These are phyloP conservation scores for Cochlearius cochlearius DNA, from an alignment of 2,113 vertebrate genomes.

Conservation along the genomic window DNA sequence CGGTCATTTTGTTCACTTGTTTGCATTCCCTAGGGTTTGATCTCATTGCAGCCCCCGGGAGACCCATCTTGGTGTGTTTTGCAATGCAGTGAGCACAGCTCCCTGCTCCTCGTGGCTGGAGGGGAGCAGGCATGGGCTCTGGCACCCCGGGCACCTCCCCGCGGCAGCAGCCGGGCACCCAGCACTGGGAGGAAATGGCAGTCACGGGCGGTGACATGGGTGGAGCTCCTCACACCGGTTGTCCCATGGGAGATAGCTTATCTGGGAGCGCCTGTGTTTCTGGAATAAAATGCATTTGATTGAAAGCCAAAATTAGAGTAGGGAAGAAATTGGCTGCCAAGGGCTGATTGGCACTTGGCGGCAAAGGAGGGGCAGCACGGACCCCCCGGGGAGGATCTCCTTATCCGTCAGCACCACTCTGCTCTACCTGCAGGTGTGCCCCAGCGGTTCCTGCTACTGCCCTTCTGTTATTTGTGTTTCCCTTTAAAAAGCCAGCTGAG, in stretches of 20 bases:
- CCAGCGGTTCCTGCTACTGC: neutral
- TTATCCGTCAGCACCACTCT: neutral
- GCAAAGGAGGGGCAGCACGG: neutral
- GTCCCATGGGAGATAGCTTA: conserved; percentile 77
- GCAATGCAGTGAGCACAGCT: neutral
- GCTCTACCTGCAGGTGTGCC: neutral
- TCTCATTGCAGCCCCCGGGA: neutral
- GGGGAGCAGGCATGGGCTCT: accelerated
- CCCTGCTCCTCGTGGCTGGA: neutral
- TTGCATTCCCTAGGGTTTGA: neutral
- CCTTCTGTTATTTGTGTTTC: conserved; percentile 7
- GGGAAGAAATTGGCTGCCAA: conserved; percentile 9
- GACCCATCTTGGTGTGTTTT: neutral
- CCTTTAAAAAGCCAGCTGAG: neutral
- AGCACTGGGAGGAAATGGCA: conserved; percentile 4
- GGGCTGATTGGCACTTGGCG: conserved; percentile 21
- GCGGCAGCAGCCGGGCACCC: neutral
- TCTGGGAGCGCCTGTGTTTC: conserved; percentile 55
- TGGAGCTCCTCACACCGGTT: conserved; percentile 39
- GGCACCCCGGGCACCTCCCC: neutral
- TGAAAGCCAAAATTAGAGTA: conserved; percentile 15
- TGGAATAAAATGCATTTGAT: conserved; percentile 71
- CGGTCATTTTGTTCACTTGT: neutral
- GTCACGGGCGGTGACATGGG: neutral
- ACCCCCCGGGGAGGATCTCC: neutral